Evolutionary conservation across 2,113 vertebrate genomes (phyloP), one percentile per base, ranked within the genome.

Genomic region (Ophthalmolycus amberensis): DNA sequence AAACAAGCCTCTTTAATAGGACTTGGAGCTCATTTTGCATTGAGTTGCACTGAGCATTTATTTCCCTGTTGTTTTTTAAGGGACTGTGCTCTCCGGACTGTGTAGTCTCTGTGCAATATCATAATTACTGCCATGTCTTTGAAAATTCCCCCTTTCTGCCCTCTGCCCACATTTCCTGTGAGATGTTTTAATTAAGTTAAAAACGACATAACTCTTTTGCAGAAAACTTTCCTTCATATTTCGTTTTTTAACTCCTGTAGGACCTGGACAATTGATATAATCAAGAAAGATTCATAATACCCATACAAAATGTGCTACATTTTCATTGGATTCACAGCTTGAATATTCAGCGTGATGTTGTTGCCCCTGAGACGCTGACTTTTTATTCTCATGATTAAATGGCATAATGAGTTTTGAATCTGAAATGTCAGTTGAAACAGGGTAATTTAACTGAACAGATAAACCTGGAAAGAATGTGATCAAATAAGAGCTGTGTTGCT

Each of bases 61-160:
- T 74, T 71, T 69, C 63, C 81, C 58, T 42, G 54, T 56, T 77
- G 22, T 46, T 18, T 18, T 44, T 11, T 22, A 62, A 60, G 50
- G 48, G 29, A 37, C 59, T 48, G 32, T 66, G 67, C 52, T 86
- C 59, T 77, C 25, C 37, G 32, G 27, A 14, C 52, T 66, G 42
- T 46, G n/a, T 52, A 40, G 38, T 56, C 37, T 76, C 18, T 75
- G 20, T 67, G 68, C 69, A 66, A 84, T 79, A 48, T 63, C 20
- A 40, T 64, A 69, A 86, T 83, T 80, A 67, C 64, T 71, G 66
- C 59, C 42, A 54, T 73, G 76, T 85, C 59, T 50, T 7, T 79
- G 48, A 75, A 79, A 78, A 72, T 71, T 52, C 52, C 69, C 80
- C 54, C 25, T 71, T n/a, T 38, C 38, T 73, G 69, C 70, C 54